A percentile compares a stretch with the other conserved stretches of the same genome.
phyloP scores from a whole-genome alignment of 2,113 vertebrate genomes.

The Dicerorhinus sumatrensis region DNA sequence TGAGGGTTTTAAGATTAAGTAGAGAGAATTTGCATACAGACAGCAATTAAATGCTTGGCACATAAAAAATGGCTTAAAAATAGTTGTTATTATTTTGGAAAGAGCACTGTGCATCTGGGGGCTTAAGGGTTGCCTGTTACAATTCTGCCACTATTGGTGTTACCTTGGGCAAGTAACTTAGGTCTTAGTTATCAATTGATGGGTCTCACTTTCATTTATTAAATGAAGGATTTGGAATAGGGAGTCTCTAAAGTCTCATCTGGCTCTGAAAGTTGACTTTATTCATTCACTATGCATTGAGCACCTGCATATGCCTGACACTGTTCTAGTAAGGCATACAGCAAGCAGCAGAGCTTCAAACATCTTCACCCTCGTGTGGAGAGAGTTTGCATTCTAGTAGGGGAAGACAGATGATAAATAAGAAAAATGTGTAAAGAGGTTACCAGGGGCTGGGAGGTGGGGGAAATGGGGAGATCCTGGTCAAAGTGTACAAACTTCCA shows the following conservation, averaged over 20 bases:
- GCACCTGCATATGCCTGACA: not conserved
- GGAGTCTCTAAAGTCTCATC: not conserved
- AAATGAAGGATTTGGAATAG: constrained; percentile 14
- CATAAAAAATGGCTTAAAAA: not conserved
- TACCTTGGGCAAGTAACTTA: not conserved
- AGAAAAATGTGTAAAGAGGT: not conserved
- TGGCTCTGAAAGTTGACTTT: constrained; percentile 19
- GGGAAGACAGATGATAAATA: not conserved
- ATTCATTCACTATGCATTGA: not conserved
- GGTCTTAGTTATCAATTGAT: not conserved
- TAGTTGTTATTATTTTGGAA: not conserved
- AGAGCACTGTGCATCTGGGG: not conserved
- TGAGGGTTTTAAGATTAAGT: not conserved
- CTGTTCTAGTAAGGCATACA: not conserved
- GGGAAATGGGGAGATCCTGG: not conserved
- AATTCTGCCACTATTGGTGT: not conserved
- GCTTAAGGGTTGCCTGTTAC: not conserved
- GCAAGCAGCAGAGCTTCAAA: not conserved
- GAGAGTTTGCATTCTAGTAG: not conserved
- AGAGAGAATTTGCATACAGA: not conserved
- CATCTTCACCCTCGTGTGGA: not conserved
- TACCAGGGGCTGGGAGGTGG: not conserved
- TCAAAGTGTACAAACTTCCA: not conserved
- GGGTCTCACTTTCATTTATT: not conserved
- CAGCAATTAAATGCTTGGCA: not conserved